Conservation (phyloP, 2,888 invertebrate species). For the Hirudinaria manillensis region DNA sequence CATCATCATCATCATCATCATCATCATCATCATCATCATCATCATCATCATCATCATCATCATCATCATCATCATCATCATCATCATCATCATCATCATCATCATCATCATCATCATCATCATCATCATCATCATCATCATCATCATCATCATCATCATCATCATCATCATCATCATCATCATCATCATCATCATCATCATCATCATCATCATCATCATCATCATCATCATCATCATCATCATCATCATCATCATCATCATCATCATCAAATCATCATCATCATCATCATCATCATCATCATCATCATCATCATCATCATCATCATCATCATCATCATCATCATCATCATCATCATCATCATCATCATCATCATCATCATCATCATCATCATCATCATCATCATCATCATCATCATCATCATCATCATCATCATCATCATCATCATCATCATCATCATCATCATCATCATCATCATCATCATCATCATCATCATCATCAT, state of each 20-base stretch:
- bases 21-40: slow-evolving; percentile 29
- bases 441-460: slow-evolving; percentile 23
- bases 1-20: slow-evolving; percentile 28
- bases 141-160: slow-evolving; percentile 20
- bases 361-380: neutral
- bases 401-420: slow-evolving; percentile 26
- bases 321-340: slow-evolving; percentile 15
- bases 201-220: slow-evolving; percentile 1
- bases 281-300: slow-evolving; percentile 31
- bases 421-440: slow-evolving; percentile 28
- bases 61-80: neutral
- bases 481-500: neutral
- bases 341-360: neutral
- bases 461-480: neutral
- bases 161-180: slow-evolving; percentile 27
- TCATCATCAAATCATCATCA: no score
- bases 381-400: slow-evolving; percentile 21
- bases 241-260: slow-evolving; percentile 23
- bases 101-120: neutral
- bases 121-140: neutral
- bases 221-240: slow-evolving; percentile 14
- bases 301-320: slow-evolving; percentile 28
- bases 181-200: slow-evolving; percentile 12
- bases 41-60: slow-evolving; percentile 27
- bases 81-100: slow-evolving; percentile 15